These are phyloP conservation scores for Zaprionus vittiger DNA, from an alignment of 1,140 invertebrate species.

Conservation along the genomic window DNA sequence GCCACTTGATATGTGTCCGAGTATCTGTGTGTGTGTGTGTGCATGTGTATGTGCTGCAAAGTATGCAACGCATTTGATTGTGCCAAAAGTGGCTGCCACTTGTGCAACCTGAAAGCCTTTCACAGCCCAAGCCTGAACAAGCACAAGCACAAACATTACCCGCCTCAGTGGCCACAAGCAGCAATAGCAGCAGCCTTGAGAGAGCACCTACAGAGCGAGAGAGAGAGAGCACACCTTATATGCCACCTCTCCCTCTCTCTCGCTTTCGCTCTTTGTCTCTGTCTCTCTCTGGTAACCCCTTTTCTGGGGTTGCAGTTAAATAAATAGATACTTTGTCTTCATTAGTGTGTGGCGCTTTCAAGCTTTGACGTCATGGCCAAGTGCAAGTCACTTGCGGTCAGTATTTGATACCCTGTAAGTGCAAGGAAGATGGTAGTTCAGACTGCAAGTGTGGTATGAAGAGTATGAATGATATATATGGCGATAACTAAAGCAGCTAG, in stretches of 20 bases:
- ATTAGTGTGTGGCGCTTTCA: conserved; percentile 45
- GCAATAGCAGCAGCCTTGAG: conserved; percentile 35
- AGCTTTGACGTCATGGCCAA: conserved; percentile 64
- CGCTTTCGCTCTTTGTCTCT: not conserved
- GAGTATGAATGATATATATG: not conserved
- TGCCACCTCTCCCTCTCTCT: not conserved
- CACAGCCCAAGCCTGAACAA: not conserved
- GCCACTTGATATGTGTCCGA: conserved; percentile 8
- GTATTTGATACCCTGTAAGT: conserved; percentile 2
- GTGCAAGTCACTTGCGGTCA: conserved; percentile 45
- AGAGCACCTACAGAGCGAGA: not conserved
- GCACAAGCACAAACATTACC: not conserved
- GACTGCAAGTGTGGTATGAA: not conserved
- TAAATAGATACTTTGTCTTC: conserved; percentile 64
- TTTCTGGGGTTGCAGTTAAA: conserved; percentile 25
- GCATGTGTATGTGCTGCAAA: conserved; percentile 25
- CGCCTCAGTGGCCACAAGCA: conserved; percentile 10
- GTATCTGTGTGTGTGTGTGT: conserved; percentile 12
- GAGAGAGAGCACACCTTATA: not conserved
- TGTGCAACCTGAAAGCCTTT: conserved; percentile 29
- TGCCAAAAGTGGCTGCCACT: conserved; percentile 40
- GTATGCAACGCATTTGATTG: conserved; percentile 61
- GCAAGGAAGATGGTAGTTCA: not conserved
- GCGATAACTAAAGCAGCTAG: not conserved
- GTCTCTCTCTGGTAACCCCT: not conserved